Percentiles rank a stretch among this genome's conserved stretches.
Evolutionary conservation across 2,888 invertebrate species (phyloP).

Genomic region (Dromius quadrimaculatus): DNA sequence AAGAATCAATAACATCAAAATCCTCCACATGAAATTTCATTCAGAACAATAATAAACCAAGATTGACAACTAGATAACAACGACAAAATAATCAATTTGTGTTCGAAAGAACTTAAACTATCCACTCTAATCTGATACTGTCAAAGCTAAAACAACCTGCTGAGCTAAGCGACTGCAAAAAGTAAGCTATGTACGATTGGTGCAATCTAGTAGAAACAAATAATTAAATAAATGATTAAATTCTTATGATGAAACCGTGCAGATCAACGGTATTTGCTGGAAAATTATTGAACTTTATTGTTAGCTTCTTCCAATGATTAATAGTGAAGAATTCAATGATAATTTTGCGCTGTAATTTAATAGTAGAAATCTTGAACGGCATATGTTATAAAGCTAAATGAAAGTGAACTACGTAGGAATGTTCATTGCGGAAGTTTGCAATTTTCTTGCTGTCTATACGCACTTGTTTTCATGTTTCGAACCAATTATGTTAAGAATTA

Average conservation of each 20-base stretch:
- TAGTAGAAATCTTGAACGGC: constrained; percentile 19
- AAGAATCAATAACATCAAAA: no score
- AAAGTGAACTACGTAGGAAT: constrained; percentile 27
- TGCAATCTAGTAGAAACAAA: constrained; percentile 10
- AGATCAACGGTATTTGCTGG: no score
- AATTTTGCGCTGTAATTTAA: constrained; percentile 38
- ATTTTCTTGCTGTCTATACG: constrained; percentile 23
- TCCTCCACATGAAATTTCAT: constrained; percentile 25
- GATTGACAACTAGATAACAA: constrained; percentile 26
- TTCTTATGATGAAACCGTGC: no score
- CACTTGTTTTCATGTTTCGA: constrained; percentile 11
- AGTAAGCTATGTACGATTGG: constrained; percentile 11
- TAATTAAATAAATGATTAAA: no score
- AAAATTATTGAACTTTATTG: no score
- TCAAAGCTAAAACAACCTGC: constrained; percentile 19
- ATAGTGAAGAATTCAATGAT: constrained; percentile 37
- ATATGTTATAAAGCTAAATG: constrained; percentile 31
- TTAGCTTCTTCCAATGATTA: constrained; percentile 47
- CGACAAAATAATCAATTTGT: constrained; percentile 35
- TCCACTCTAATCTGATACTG: constrained; percentile 28
- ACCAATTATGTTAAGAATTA: background rate
- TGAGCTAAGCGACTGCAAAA: constrained; percentile 14
- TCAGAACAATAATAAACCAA: constrained; percentile 4
- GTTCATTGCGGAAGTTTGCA: constrained; percentile 22
- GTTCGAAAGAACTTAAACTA: constrained; percentile 31